These are phyloP conservation scores for Thymelicus sylvestris DNA, from an alignment of 2,888 invertebrate genomes.

Conservation along the genomic window DNA sequence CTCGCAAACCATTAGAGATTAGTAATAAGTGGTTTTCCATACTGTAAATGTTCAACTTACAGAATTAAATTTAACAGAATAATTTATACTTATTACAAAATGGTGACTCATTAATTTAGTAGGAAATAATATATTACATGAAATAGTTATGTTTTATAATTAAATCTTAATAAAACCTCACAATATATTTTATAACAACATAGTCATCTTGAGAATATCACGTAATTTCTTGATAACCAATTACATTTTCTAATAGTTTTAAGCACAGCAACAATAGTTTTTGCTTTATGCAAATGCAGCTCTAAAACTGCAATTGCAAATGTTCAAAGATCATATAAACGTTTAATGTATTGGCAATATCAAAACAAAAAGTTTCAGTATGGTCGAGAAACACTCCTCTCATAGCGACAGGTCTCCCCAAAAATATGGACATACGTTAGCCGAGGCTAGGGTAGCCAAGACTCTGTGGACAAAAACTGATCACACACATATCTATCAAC, in stretches of 20 bases:
- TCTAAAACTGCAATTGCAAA: too few relatives aligned
- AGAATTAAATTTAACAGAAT: neutral
- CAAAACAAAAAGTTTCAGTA: too few relatives aligned
- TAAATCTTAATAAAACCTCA: slow-evolving; percentile 17
- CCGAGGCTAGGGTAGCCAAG: neutral
- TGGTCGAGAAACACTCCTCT: too few relatives aligned
- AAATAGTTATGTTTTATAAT: slow-evolving; percentile 7
- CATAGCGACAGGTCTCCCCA: too few relatives aligned
- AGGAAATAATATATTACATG: slow-evolving; percentile 2
- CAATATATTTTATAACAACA: neutral
- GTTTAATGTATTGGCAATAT: too few relatives aligned
- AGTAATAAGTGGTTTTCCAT: too few relatives aligned
- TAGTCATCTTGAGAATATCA: neutral
- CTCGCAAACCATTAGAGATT: too few relatives aligned
- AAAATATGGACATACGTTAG: too few relatives aligned
- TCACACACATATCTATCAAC: neutral
- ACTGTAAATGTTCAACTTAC: too few relatives aligned
- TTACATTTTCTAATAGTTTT: neutral
- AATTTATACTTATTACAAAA: neutral
- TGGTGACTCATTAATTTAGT: slow-evolving; percentile 10
- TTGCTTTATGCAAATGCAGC: too few relatives aligned
- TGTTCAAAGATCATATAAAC: too few relatives aligned
- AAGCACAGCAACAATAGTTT: neutral
- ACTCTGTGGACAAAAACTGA: neutral
- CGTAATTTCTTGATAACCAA: neutral